These are phyloP conservation scores for Acropternis orthonyx DNA, from an alignment of 2,797 vertebrate genomes.

Conservation along the genomic window DNA sequence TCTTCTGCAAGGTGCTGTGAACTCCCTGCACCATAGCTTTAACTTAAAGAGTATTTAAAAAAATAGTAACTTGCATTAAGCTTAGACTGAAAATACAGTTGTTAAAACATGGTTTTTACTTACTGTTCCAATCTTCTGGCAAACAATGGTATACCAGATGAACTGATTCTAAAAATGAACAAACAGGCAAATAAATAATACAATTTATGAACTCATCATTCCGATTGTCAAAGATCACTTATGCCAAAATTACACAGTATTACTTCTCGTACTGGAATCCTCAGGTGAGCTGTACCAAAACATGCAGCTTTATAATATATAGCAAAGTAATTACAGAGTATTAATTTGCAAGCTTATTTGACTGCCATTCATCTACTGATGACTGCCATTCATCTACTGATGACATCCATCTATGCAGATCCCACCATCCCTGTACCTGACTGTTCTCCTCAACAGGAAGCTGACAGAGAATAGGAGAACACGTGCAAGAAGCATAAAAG, in stretches of 20 bases:
- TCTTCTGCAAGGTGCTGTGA: background rate
- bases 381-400: background rate
- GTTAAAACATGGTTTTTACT: background rate
- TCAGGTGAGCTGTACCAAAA: background rate
- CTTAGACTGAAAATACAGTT: background rate
- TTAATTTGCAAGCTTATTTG: background rate
- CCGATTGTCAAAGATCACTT: background rate
- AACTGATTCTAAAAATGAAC: background rate
- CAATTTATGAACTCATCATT: background rate
- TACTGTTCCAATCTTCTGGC: constrained; percentile 22
- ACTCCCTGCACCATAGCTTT: background rate
- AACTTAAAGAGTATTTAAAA: background rate
- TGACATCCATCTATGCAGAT: background rate
- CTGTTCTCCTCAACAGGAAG: background rate
- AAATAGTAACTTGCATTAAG: background rate
- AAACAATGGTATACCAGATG: constrained; percentile 42
- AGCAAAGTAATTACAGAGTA: background rate
- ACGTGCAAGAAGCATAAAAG: background rate
- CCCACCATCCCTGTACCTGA: background rate
- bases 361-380: background rate
- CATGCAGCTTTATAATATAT: background rate
- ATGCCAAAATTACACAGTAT: background rate
- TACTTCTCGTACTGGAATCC: background rate
- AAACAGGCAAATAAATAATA: background rate
- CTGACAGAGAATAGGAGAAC: background rate